Evolutionary conservation across 2,113 vertebrate genomes (phyloP).

Genomic region (Mustelus asterias): DNA sequence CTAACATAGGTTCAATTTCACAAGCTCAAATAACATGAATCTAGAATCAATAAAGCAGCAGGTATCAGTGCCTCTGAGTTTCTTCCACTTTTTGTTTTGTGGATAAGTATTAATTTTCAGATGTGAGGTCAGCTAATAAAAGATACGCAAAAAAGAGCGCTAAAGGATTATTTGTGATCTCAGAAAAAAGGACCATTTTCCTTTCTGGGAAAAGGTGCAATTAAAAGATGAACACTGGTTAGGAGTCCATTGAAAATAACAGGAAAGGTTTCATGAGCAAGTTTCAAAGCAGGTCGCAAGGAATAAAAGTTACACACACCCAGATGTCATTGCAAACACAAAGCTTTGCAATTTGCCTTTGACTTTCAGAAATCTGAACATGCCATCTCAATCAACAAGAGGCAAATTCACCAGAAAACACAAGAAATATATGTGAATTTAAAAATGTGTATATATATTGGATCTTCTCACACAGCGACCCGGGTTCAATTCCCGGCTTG

Average conservation of each 20-base stretch:
- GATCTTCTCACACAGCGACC: neutral
- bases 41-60: conserved; percentile 31
- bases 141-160: neutral
- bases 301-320: neutral
- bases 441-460: neutral
- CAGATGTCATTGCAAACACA: neutral
- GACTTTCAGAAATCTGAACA: neutral
- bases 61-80: neutral
- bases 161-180: conserved; percentile 1
- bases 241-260: neutral
- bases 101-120: conserved; percentile 24
- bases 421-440: neutral
- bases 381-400: neutral
- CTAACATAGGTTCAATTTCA: conserved; percentile 34
- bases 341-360: neutral
- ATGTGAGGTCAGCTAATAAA: neutral
- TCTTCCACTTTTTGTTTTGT: conserved; percentile 10
- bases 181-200: neutral
- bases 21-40: conserved; percentile 34
- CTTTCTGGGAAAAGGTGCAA: neutral
- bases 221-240: neutral
- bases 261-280: neutral
- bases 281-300: neutral
- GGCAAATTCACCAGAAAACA: neutral
- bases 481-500: no score